Base-by-base conservation (phyloP, 2,888 invertebrate genomes). In the Spialia ferax region DNA sequence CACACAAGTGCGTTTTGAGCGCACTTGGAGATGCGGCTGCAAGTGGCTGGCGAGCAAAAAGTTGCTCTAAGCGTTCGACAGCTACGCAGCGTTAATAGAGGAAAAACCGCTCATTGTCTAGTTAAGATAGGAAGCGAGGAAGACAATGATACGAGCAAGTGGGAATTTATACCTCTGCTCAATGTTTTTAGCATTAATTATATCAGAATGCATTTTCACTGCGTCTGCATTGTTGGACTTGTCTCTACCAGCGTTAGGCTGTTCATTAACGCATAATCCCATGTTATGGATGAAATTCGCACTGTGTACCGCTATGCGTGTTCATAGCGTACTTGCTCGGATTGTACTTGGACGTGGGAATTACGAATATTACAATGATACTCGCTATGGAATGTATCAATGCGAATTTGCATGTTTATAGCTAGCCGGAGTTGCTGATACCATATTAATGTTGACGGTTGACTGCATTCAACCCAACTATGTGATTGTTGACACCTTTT, bases 91-190 rank as follows among this genome's bases (percentile, higher is more conserved):
- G 84, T 81, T 82, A 83, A 60, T 66, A 56, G 79, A 80, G 75
- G 82, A 86, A 91, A 92, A 91, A 86, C 80, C 77, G 76, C 79
- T 84, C 85, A 90, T 91, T 89, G 88, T 89, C 81, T 85, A 80
- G 78, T 83, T 84, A 79, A 83, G 81, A 78, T 83, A 85, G 88
- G 91, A 89, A 90, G 84, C 80, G 78, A 76, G 69, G 77, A 88
- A 92, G 86, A 91, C 89, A 92, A 93, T 91, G 89, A 88, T 87
- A 86, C 80, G 76, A 84, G 83, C 85, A 83, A 88, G 87, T 91
- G 89, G 87, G 89, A 89, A 90, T 82, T 80, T 83, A 83, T 86
- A 87, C 82, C 81, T 80, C 80, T 79, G 82, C 82, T 82, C 79
- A 80, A 77, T 79, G 80, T 86, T 88, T 88, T 90, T 88, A 86